Conservation (phyloP, 2,888 invertebrate genomes). For the Mimumesa dahlbomi region DNA sequence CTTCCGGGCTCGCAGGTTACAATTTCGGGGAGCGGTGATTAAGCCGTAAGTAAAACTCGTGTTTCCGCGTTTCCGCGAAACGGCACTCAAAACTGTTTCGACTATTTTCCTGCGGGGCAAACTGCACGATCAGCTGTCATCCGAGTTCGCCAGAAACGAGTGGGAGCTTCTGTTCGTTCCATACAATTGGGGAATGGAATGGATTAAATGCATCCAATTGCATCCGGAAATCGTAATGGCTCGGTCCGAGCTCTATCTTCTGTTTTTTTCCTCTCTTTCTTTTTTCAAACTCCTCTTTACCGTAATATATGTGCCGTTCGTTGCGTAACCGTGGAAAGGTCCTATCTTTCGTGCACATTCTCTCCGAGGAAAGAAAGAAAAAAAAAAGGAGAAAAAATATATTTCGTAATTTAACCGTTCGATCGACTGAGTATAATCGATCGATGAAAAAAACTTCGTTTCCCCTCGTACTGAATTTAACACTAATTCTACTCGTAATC, state of each 20-base stretch:
- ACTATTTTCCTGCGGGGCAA: conserved; percentile 52
- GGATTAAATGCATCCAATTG: conserved; percentile 67
- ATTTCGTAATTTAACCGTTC: no score
- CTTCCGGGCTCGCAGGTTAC: conserved; percentile 15
- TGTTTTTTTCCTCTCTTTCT: conserved; percentile 5
- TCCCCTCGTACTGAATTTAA: no score
- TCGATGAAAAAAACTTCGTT: no score
- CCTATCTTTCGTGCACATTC: background rate
- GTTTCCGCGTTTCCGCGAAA: conserved; percentile 30
- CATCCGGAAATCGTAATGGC: conserved; percentile 44
- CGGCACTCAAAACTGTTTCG: conserved; percentile 45
- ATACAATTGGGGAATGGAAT: conserved; percentile 64
- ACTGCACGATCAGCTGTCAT: conserved; percentile 62
- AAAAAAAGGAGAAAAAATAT: no score
- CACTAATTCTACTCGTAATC: no score
- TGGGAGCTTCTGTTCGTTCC: conserved; percentile 54
- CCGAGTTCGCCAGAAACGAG: conserved; percentile 52
- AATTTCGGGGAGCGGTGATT: conserved; percentile 55
- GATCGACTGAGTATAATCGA: no score
- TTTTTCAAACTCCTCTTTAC: no score
- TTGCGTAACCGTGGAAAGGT: background rate
- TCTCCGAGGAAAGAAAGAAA: no score
- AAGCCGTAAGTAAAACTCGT: conserved; percentile 57
- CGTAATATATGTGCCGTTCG: background rate
- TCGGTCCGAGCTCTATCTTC: conserved; percentile 24